Evolutionary conservation across 2,113 vertebrate genomes (phyloP), one percentile per base, ranked within the genome.

Genomic region (Illadopsis cleaveri): DNA sequence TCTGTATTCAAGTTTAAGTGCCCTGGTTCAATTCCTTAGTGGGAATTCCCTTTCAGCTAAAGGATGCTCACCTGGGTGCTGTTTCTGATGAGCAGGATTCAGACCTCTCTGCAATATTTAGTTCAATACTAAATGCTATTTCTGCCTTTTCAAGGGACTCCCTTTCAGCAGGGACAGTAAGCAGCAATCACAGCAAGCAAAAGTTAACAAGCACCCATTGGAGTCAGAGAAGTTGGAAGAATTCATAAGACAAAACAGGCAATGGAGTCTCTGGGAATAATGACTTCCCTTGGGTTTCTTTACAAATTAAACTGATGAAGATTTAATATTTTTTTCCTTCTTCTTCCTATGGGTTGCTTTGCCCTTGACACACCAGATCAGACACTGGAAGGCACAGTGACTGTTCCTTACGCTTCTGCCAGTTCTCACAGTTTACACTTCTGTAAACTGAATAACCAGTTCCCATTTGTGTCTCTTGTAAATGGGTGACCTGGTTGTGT

Each of bases 241-340:
- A 61, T 84, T 96, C 73, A 24, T 80, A 89, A 96, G 86, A 92
- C 87, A 97, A 97, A 98, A 98, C 96, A 97, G 78, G 73, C 71
- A 89, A 25, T 85, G 97, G 96, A 81, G 93, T 94, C 92, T 73
- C 48, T 82, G 79, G 93, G 94, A 97, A 94, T 94, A 96, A 95
- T 83, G 37, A 90, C 89, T 93, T 97, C 94, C 93, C 95, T 62
- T 80, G 96, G 82, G 93, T 95, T 96, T 94, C 73, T 89, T 90
- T 94, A 42, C 82, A 78, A 95, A 94, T 97, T 97, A 96, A 97
- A 91, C 69, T 95, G 92, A 96, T 96, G 84, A 96, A 96, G 94
- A 93, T 97, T 95, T 96, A 96, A 97, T 98, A 37, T 81, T 13
- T 37, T 17, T 54, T 24, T 54, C 30, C 23, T 38, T 27, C 9